Percentiles rank a stretch among this genome's conserved stretches.
phyloP scores from a whole-genome alignment of 2,888 invertebrate genomes.

The Enchytraeus crypticus region DNA sequence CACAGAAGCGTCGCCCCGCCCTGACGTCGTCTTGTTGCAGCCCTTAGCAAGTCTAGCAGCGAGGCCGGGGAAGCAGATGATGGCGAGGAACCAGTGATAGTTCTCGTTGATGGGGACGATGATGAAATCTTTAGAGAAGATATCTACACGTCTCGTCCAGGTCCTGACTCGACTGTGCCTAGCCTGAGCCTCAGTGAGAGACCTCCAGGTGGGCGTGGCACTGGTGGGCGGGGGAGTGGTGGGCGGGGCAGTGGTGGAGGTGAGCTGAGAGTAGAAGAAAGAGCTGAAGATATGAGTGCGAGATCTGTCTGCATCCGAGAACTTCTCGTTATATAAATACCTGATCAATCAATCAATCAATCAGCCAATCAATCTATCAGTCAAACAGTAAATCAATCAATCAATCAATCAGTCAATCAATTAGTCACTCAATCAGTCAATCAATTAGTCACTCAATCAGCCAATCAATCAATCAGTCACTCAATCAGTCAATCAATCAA shows the following conservation, averaged over 20 bases:
- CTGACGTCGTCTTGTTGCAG: too few relatives aligned
- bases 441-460: too few relatives aligned
- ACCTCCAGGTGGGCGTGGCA: neutral
- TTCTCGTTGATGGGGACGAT: constrained; percentile 96
- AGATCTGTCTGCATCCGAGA: constrained; percentile 64
- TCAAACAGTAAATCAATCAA: too few relatives aligned
- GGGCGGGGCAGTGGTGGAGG: constrained; percentile 40
- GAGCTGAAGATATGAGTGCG: constrained; percentile 90
- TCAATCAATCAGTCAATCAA: too few relatives aligned
- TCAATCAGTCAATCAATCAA: too few relatives aligned
- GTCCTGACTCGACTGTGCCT: constrained; percentile 81
- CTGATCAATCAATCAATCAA: too few relatives aligned
- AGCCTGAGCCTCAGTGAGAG: constrained; percentile 51
- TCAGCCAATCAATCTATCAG: too few relatives aligned
- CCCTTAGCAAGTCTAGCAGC: too few relatives aligned
- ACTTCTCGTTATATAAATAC: constrained; percentile 65
- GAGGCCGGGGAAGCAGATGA: constrained; percentile 80
- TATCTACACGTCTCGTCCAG: constrained; percentile 93
- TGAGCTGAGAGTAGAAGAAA: constrained; percentile 88
- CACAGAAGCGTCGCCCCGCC: too few relatives aligned
- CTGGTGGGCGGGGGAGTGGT: neutral
- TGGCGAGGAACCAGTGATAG: constrained; percentile 92
- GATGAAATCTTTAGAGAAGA: constrained; percentile 91
- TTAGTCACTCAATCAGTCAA: too few relatives aligned
- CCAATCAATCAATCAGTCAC: too few relatives aligned